Conservation (phyloP, 2,113 vertebrate genomes). For the Labrus mixtus region DNA sequence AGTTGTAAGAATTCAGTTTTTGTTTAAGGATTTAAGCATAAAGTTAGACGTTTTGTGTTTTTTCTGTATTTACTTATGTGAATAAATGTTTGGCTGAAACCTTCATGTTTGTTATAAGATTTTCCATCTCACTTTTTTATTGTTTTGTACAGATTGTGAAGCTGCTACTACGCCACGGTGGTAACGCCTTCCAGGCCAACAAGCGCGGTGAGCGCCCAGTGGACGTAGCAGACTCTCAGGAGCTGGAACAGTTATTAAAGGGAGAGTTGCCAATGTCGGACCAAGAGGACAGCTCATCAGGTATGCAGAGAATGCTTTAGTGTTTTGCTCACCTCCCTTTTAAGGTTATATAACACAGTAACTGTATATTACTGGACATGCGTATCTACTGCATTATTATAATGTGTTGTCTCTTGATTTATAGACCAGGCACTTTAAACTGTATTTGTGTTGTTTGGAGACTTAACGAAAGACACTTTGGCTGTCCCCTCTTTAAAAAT, state of each 20-base stretch:
- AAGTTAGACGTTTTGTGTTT: too few species aligned
- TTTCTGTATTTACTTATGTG: neutral
- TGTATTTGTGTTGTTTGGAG: too few species aligned
- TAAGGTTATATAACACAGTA: neutral
- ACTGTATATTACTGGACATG: neutral
- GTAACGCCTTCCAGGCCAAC: constrained; percentile 97
- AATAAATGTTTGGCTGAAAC: neutral
- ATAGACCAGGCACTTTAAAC: too few species aligned
- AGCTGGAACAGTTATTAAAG: constrained; percentile 93
- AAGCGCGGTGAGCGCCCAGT: constrained; percentile 96
- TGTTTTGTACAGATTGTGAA: constrained; percentile 91
- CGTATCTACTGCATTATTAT: neutral
- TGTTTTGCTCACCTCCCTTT: neutral
- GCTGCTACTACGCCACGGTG: constrained; percentile 93
- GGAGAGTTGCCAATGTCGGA: constrained; percentile 93
- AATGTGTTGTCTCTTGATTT: too few species aligned
- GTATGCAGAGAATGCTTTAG: constrained; percentile 70
- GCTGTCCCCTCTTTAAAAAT: too few species aligned
- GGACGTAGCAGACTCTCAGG: constrained; percentile 96
- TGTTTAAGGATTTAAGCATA: too few species aligned
- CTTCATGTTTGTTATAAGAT: neutral
- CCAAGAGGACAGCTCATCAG: constrained; percentile 94
- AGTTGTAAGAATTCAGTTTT: too few species aligned
- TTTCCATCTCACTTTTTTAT: neutral
- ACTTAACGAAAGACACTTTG: too few species aligned